These are phyloP conservation scores for Metridium senile DNA, from an alignment of 92 coral and sea anemone genomes.

Conservation along the genomic window DNA sequence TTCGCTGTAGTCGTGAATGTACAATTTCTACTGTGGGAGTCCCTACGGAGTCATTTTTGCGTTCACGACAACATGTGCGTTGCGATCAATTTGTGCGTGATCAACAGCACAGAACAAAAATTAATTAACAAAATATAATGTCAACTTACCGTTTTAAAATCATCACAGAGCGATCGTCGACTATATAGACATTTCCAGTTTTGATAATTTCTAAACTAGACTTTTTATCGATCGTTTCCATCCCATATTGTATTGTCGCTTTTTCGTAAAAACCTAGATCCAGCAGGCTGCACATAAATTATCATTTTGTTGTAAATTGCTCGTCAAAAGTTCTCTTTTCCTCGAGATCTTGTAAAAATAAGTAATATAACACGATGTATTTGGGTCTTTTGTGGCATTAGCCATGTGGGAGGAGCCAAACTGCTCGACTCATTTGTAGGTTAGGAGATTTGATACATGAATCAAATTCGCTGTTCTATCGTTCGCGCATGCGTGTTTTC, in stretches of 20 bases:
- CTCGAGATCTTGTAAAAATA: background rate
- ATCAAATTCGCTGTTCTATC: background rate
- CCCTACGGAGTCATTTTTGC: background rate
- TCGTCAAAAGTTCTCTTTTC: background rate
- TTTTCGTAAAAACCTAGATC: background rate
- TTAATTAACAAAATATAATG: background rate
- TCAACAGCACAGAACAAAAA: background rate
- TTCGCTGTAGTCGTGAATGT: background rate
- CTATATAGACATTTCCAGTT: too few species aligned
- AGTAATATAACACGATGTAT: background rate
- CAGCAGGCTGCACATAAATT: background rate
- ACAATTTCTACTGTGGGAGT: background rate
- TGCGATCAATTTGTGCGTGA: background rate
- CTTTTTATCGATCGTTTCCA: background rate
- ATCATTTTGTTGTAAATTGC: background rate
- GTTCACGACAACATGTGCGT: too few species aligned
- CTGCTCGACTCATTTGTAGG: background rate
- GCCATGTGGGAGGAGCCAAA: background rate
- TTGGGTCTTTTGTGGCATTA: background rate
- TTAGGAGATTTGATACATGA: background rate
- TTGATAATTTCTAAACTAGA: background rate
- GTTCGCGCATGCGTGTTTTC: constrained; percentile 5
- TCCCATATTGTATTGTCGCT: background rate
- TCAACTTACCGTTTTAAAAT: background rate
- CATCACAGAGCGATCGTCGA: background rate